Conservation (phyloP, 2,888 invertebrate genomes). For the Harpalus rufipes region DNA sequence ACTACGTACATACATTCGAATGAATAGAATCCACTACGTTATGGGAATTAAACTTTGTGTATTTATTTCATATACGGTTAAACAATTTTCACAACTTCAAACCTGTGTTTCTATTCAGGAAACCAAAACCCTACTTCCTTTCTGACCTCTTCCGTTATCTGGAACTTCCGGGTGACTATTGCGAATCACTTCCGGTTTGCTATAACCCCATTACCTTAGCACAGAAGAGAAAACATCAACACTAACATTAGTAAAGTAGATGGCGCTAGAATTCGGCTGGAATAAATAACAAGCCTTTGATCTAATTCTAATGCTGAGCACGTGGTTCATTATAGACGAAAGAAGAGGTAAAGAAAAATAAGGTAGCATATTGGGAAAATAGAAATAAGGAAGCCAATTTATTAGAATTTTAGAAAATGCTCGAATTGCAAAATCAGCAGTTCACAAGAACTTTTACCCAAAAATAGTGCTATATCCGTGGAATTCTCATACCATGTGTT, state of each 20-base stretch:
- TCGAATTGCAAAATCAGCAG: not conserved
- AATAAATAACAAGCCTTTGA: not conserved
- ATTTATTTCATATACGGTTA: too few species aligned
- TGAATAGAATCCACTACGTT: too few species aligned
- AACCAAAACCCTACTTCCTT: not conserved
- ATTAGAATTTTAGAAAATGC: not conserved
- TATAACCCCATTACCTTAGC: not conserved
- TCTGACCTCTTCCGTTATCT: not conserved
- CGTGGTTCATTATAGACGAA: not conserved
- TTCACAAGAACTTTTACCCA: too few species aligned
- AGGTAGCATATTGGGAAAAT: not conserved
- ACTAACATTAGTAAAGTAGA: slow-evolving; percentile 8
- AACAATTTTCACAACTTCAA: too few species aligned
- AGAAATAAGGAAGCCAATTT: not conserved
- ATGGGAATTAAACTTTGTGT: too few species aligned
- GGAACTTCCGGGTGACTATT: not conserved
- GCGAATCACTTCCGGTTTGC: not conserved
- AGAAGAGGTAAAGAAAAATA: not conserved
- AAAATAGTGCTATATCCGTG: too few species aligned
- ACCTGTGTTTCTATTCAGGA: not conserved
- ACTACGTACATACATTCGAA: too few species aligned
- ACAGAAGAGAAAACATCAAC: slow-evolving; percentile 5
- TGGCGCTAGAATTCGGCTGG: not conserved
- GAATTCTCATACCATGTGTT: too few species aligned
- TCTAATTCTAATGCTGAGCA: not conserved